Conservation (phyloP, 2,113 vertebrate species). For the Proterorhinus semilunaris region DNA sequence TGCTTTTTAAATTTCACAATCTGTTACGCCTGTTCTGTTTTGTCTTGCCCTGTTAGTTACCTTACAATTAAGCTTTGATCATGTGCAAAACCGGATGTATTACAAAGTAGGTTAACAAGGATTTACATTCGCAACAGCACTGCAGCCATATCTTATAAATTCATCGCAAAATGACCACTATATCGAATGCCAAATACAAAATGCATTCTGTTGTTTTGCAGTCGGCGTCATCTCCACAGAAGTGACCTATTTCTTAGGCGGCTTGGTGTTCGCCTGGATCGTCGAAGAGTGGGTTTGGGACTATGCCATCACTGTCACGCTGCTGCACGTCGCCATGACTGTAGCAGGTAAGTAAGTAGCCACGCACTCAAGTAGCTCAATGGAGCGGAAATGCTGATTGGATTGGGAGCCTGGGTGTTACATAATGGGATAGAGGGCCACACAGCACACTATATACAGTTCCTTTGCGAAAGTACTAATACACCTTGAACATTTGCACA, state of each 20-base stretch:
- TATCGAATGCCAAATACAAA: background rate
- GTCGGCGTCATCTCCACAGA: constrained; percentile 79
- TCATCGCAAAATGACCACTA: background rate
- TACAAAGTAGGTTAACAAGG: constrained; percentile 1
- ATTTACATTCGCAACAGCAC: background rate
- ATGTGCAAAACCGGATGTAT: background rate
- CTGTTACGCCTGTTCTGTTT: background rate
- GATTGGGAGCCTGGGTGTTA: constrained; percentile 37
- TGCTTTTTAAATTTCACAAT: background rate
- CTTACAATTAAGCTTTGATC: background rate
- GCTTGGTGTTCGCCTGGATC: constrained; percentile 78
- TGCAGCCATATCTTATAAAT: background rate
- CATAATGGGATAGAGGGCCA: constrained; percentile 29
- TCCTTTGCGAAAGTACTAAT: too few species aligned
- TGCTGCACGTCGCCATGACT: constrained; percentile 77
- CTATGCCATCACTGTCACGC: constrained; percentile 81
- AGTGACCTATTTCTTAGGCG: constrained; percentile 75
- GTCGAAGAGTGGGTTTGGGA: constrained; percentile 85
- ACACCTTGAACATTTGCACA: too few species aligned
- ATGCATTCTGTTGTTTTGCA: constrained; percentile 28
- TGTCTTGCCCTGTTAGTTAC: background rate
- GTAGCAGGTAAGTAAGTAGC: constrained; percentile 63
- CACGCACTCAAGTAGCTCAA: constrained; percentile 41
- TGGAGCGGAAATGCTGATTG: constrained; percentile 42
- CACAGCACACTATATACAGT: background rate